phyloP scores from a whole-genome alignment of 2,888 invertebrate genomes.

The Cremastobaeus sp. region DNA sequence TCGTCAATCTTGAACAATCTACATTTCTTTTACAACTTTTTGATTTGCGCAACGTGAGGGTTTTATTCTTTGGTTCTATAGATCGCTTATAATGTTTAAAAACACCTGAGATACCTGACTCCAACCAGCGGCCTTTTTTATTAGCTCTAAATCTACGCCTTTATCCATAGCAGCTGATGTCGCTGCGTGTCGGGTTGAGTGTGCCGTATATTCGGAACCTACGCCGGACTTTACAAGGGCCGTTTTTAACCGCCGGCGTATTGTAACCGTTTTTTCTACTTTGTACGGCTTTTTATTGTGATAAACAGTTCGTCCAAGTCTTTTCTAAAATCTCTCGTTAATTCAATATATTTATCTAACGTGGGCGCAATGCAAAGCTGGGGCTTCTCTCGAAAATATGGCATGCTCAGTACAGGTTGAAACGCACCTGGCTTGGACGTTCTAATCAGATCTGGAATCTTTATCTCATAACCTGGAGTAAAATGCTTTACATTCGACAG shows the following conservation, averaged over 20 bases:
- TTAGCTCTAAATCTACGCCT: neutral
- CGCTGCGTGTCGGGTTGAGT: conserved; percentile 5
- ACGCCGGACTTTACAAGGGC: conserved; percentile 1
- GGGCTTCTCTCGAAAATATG: conserved; percentile 16
- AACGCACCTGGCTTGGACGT: neutral
- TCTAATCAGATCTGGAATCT: conserved; percentile 13
- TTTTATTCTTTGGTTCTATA: conserved; percentile 2
- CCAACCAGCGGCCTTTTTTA: conserved; percentile 8
- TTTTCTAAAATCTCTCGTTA: conserved; percentile 21
- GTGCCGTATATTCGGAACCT: conserved; percentile 12
- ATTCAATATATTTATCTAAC: conserved; percentile 26
- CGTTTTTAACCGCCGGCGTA: conserved; percentile 22
- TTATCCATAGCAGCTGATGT: neutral
- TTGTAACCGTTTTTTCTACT: conserved; percentile 33
- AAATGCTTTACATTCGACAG: neutral
- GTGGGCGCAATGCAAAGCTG: conserved; percentile 33
- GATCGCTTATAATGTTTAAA: conserved; percentile 9
- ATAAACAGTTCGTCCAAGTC: conserved; percentile 29
- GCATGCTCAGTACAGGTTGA: conserved; percentile 26
- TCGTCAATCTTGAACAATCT: too few relatives aligned
- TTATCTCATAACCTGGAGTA: conserved; percentile 14
- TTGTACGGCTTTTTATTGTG: conserved; percentile 40
- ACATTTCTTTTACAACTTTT: too few relatives aligned
- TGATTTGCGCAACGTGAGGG: too few relatives aligned
- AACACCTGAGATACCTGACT: neutral